Evolutionary conservation across 2,113 vertebrate genomes (phyloP), one percentile per base, ranked within the genome.

Genomic region (Bos javanicus): DNA sequence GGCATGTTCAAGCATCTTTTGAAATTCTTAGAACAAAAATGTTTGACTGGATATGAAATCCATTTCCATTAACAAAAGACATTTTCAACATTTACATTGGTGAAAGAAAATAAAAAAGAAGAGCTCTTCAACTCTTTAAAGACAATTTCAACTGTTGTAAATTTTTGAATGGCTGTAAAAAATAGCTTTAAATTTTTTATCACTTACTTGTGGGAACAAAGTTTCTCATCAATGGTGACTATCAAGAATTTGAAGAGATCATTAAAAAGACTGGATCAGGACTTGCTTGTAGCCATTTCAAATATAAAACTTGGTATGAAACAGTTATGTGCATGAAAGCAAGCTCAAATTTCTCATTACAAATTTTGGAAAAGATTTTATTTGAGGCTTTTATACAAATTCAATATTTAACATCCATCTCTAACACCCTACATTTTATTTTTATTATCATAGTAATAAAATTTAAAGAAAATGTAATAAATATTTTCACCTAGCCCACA

Each of bases 121-220:
- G 87, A 92, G 90, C 81, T 90, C 87, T 82, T 50, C 7, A 62
- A 92, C 84, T 96, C 92, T 64, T 97, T 92, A 95, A 96, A 94
- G 92, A 97, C 94, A 97, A 97, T 97, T 97, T 97, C 88, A 52
- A 87, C 90, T 81, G 85, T 39, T 92, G 92, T 97, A 98, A 98
- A 97, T 97, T 97, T 98, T 96, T 95, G 94, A 98, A 97, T 86
- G 96, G 92, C 83, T 93, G 6, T 98, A 98, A 98, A 97, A 98
- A 95, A 91, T 57, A 64, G 95, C 76, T 97, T 96, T 92, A 96
- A 97, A 97, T 64, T 94, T 97, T 97, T 98, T 98, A 98, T 97
- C 84, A 97, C 97, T 97, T 97, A 87, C 87, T 96, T 94, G 84
- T 94, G n/a, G 4, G 67, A 96, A 91, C 90, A 94, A 95, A 98